phyloP scores from a whole-genome alignment of 1,140 invertebrate species.

The Leptinotarsa texana region DNA sequence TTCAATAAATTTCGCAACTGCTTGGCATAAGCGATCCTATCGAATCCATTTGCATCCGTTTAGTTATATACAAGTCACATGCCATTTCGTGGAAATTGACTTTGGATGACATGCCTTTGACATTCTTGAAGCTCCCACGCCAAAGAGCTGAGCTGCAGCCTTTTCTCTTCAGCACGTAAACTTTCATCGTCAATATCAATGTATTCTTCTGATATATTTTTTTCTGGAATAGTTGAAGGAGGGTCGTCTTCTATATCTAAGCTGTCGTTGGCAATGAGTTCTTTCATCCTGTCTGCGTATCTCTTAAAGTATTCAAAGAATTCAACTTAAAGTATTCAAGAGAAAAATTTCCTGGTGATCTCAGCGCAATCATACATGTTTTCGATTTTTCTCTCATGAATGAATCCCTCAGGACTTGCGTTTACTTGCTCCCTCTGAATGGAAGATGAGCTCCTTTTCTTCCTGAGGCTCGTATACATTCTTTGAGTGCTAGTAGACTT shows the following conservation, averaged over 20 bases:
- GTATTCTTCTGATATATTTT: conserved; percentile 32
- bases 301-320: conserved; percentile 91
- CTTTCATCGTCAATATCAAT: conserved; percentile 41
- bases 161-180: conserved; percentile 36
- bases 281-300: conserved; percentile 93
- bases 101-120: conserved; percentile 47
- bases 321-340: conserved; percentile 76
- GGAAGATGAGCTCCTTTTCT: conserved; percentile 94
- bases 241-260: conserved; percentile 25
- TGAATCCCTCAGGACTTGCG: conserved; percentile 96
- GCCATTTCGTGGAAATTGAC: conserved; percentile 49
- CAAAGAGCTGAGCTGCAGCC: conserved; percentile 36
- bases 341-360: conserved; percentile 91
- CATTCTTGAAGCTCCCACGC: conserved; percentile 47
- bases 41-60: conserved; percentile 40
- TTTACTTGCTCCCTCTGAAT: conserved; percentile 96
- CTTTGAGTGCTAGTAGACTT: conserved; percentile 96
- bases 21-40: conserved; percentile 43
- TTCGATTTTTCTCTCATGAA: conserved; percentile 98
- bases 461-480: conserved; percentile 96
- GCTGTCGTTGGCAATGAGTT: conserved; percentile 77
- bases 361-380: conserved; percentile 99
- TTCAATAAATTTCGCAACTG: conserved; percentile 47
- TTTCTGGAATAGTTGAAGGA: conserved; percentile 22
- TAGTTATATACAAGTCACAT: conserved; percentile 43